These are phyloP conservation scores for Syngnathus floridae DNA, from an alignment of 2,113 vertebrate genomes.

Conservation along the genomic window DNA sequence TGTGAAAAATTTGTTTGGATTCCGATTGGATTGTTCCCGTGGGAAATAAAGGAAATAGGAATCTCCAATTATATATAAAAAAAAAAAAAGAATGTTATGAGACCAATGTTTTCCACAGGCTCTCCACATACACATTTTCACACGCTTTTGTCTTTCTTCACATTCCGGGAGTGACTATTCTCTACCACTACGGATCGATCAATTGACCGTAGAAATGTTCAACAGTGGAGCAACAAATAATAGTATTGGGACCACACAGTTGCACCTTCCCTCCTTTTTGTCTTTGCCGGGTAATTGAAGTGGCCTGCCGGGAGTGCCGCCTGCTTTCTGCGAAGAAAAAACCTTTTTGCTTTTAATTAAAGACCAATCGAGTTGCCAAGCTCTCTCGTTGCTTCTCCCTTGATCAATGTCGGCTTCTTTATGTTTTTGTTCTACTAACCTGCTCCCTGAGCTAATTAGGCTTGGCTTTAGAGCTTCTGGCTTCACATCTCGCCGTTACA, in stretches of 20 bases:
- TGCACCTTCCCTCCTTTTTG: conserved; percentile 27
- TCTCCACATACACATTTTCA: too few species aligned
- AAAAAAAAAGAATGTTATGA: too few species aligned
- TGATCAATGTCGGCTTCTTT: conserved; percentile 50
- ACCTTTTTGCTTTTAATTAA: conserved; percentile 58
- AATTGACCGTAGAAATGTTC: neutral
- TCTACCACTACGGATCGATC: neutral
- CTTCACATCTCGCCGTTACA: conserved; percentile 17
- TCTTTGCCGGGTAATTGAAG: conserved; percentile 45
- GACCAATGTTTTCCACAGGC: too few species aligned
- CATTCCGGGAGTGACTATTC: neutral
- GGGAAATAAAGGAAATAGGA: too few species aligned
- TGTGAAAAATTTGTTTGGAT: neutral
- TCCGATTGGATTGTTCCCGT: neutral
- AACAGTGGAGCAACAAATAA: neutral
- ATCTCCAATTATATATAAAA: too few species aligned
- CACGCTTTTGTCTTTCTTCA: neutral
- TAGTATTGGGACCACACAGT: neutral
- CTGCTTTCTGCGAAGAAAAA: conserved; percentile 44
- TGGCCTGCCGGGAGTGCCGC: conserved; percentile 36
- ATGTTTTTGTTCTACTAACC: conserved; percentile 48
- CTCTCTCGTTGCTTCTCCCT: conserved; percentile 29
- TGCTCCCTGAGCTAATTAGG: conserved; percentile 45
- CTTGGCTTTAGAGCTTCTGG: conserved; percentile 8
- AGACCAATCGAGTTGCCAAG: conserved; percentile 40